Evolutionary conservation across 2,797 vertebrate species (phyloP).

Genomic region (Florisuga fusca): DNA sequence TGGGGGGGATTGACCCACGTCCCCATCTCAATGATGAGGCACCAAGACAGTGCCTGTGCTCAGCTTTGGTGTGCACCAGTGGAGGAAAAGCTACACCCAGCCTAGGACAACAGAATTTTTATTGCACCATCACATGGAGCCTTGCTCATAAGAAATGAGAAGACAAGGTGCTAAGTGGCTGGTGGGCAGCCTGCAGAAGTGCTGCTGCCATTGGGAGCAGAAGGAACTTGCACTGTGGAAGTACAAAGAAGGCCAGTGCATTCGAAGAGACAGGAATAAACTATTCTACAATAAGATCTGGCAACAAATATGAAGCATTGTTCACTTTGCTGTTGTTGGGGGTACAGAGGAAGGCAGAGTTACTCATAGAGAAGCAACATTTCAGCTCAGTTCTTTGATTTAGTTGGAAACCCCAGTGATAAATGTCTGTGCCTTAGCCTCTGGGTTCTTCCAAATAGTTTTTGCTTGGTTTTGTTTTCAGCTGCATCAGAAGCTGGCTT

Average conservation of each 20-base stretch:
- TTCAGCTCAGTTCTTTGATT: conserved; percentile 3
- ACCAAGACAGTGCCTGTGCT: neutral
- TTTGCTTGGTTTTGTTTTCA: neutral
- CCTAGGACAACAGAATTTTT: neutral
- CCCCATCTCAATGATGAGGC: neutral
- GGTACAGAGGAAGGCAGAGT: neutral
- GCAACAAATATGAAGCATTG: neutral
- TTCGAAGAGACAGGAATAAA: conserved; percentile 51
- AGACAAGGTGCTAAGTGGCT: neutral
- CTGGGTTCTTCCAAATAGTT: neutral
- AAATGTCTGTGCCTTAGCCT: neutral
- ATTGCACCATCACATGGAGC: neutral
- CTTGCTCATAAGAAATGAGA: neutral
- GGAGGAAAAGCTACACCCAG: neutral
- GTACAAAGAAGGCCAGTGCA: neutral
- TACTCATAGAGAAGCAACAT: neutral
- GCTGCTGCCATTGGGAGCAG: neutral
- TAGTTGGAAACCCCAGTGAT: neutral
- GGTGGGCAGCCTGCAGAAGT: neutral
- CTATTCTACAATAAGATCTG: neutral
- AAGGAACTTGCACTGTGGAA: neutral
- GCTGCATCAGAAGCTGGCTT: neutral
- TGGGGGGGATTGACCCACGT: accelerated
- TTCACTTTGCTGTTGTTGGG: conserved; percentile 7
- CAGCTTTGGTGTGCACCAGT: neutral